Evolutionary conservation across 1,140 invertebrate species (phyloP), one percentile per base, ranked within the genome.

Genomic region (Condylostylus longicornis): DNA sequence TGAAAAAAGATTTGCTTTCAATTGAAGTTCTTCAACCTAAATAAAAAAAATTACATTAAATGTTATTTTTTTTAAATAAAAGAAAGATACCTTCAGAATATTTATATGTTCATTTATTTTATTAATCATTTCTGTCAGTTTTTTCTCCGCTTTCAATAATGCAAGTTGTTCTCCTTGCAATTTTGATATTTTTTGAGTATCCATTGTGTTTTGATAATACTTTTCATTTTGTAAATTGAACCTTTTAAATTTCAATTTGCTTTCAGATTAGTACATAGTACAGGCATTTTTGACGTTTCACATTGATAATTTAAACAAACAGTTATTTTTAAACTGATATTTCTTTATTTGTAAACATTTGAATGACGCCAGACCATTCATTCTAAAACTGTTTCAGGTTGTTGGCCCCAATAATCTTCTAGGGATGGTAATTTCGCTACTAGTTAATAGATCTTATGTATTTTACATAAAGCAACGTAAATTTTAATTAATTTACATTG

Each of bases 21-120:
- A 17, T 14, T 32, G 30, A 10, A 32, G 30, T 15, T 32, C 30
- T 17, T 32, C 30, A 8, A 32, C 30, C 30, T 32, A 15, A 32
- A 7, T 15, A 17, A 7, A 8, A 15, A 32, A 32, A 32, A 9
- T 9, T 32, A 32, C 14, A 32, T 9, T 15, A 32, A 17, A 32
- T 9, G 14, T 10, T 32, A 17, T 9, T 32, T 15, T 8, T 10
- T 9, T n/a, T 8, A 9, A 14, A 7, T 9, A 32, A 32, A 9
- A 8, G 10, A 8, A 32, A 17, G 8, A 9, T 17, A 32, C 30
- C 30, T 32, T 32, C 30, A 32, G 14, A 7, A 8, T 15, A 17
- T 32, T 32, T 10, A 32, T 32, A 7, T 8, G 14, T 17, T 32
- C 30, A 15, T 32, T 32, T 7, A 32, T 15, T 14, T 17, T 32